Evolutionary conservation across 2,797 vertebrate species (phyloP).

Genomic region (Anguilla megastoma): DNA sequence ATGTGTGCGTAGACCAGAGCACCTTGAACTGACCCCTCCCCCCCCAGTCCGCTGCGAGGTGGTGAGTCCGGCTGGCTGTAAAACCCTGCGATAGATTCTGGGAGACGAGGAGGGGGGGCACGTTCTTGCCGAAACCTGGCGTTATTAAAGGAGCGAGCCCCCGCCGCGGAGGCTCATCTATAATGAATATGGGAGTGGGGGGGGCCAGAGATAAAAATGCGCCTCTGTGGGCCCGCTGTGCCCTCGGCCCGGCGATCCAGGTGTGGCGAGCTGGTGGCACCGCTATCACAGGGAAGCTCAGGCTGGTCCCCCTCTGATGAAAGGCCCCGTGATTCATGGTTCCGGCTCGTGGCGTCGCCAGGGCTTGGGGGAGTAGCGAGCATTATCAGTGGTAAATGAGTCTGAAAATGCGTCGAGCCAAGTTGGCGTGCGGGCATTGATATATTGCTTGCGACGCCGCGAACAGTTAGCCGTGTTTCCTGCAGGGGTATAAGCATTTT

Average conservation of each 20-base stretch:
- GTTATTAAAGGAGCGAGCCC: neutral
- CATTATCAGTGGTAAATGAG: slow-evolving; percentile 8
- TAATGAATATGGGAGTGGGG: neutral
- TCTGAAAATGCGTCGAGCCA: neutral
- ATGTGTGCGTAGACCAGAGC: neutral
- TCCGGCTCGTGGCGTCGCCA: neutral
- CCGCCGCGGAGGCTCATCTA: neutral
- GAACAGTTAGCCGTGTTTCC: slow-evolving; percentile 11
- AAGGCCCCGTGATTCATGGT: slow-evolving; percentile 4
- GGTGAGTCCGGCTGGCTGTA: neutral
- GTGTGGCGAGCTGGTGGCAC: neutral
- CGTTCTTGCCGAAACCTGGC: neutral
- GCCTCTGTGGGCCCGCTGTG: neutral
- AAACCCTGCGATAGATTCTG: neutral
- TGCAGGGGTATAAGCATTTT: slow-evolving; percentile 8
- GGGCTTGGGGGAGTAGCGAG: slow-evolving; percentile 7
- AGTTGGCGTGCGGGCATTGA: neutral
- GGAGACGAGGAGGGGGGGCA: neutral
- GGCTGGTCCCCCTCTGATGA: neutral
- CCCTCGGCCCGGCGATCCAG: neutral
- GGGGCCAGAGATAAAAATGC: neutral
- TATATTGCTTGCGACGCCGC: neutral
- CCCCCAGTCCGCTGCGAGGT: neutral
- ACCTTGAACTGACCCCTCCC: neutral
- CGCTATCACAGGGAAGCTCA: neutral